Conservation (phyloP, 2,797 vertebrate species). For the Tapirus indicus region DNA sequence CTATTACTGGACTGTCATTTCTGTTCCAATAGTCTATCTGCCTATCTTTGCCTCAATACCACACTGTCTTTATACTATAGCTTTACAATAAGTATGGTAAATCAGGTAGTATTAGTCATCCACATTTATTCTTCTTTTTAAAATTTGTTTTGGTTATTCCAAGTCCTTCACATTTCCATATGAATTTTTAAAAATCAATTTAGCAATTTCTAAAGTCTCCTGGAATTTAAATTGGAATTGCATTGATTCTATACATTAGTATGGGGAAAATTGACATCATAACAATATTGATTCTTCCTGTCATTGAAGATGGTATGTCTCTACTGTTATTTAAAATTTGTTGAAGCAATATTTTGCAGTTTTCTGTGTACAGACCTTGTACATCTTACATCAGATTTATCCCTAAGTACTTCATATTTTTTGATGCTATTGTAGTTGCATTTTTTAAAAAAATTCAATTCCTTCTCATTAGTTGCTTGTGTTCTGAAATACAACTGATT, state of each 20-base stretch:
- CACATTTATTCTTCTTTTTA: background rate
- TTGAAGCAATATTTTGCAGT: background rate
- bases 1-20: background rate
- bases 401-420: background rate
- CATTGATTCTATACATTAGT: background rate
- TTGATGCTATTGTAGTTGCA: background rate
- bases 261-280: background rate
- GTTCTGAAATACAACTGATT: background rate
- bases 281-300: background rate
- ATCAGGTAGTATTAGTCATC: background rate
- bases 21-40: background rate
- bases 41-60: background rate
- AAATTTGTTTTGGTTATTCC: background rate
- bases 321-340: background rate
- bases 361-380: background rate
- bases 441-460: background rate
- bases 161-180: background rate
- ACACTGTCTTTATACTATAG: background rate
- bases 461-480: background rate
- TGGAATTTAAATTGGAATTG: background rate
- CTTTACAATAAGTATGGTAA: background rate
- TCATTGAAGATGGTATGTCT: background rate
- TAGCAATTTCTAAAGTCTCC: background rate
- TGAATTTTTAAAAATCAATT: background rate
- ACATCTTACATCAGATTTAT: background rate